phyloP scores from a whole-genome alignment of 2,113 vertebrate species.

The Camelus dromedarius region DNA sequence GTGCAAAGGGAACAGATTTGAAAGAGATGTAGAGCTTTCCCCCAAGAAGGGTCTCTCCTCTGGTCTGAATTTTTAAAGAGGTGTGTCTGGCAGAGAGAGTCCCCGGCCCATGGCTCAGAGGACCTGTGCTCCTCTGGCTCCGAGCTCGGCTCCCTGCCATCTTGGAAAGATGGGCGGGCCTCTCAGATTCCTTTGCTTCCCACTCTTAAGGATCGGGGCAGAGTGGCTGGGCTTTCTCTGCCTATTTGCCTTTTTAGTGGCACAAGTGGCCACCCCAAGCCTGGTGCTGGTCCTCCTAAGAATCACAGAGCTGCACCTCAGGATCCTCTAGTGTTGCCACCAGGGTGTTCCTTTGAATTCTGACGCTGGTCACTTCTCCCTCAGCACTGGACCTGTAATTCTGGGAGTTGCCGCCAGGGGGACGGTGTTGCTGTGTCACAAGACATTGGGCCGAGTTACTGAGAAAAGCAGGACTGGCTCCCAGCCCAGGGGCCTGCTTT shows the following conservation, averaged over 20 bases:
- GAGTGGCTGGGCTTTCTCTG: not conserved
- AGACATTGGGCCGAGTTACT: accelerated
- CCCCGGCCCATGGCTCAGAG: not conserved
- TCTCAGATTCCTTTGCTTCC: not conserved
- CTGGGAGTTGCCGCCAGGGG: constrained; percentile 69
- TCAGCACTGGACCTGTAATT: constrained; percentile 59
- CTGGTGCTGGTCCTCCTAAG: not conserved
- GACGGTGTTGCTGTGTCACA: not conserved
- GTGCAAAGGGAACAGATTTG: not conserved
- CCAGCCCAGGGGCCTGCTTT: accelerated
- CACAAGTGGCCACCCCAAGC: not conserved
- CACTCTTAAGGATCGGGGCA: not conserved
- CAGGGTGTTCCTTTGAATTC: accelerated
- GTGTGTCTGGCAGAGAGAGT: too few relatives aligned
- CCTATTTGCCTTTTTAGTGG: not conserved
- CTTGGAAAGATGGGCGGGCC: not conserved
- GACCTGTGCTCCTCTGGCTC: not conserved
- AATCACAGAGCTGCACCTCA: not conserved
- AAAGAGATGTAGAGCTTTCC: not conserved
- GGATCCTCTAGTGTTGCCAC: too few relatives aligned
- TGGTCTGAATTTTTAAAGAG: not conserved
- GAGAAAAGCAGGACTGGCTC: not conserved
- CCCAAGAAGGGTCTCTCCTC: not conserved
- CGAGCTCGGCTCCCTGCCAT: accelerated
- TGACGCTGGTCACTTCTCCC: accelerated